phyloP scores from a whole-genome alignment of 23 tunicate genomes.

The Styela clava region DNA sequence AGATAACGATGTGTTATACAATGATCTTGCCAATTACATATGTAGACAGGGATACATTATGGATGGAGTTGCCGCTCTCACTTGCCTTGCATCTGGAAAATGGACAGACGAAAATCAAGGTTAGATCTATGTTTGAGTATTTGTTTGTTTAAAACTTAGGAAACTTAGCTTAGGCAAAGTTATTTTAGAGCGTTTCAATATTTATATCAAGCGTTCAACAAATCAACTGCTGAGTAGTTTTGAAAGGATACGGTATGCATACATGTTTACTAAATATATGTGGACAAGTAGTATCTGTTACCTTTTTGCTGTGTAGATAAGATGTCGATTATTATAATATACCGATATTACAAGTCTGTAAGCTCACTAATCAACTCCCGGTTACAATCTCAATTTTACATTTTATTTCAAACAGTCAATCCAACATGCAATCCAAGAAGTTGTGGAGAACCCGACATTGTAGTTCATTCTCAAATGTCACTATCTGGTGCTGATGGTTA shows the following conservation, averaged over 20 bases:
- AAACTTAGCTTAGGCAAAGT: no score
- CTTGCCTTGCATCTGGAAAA: slow-evolving; percentile 39
- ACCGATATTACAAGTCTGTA: no score
- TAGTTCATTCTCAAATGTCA: background rate
- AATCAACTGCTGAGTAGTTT: background rate
- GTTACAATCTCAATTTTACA: no score
- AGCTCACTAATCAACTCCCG: no score
- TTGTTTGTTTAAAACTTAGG: background rate
- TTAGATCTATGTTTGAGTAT: background rate
- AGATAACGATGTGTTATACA: slow-evolving; percentile 32
- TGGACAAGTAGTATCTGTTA: no score
- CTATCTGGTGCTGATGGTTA: slow-evolving; percentile 21
- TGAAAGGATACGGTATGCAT: no score
- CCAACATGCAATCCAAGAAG: slow-evolving; percentile 25
- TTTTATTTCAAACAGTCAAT: no score
- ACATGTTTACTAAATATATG: no score
- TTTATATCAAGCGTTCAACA: background rate
- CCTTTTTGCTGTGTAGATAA: no score
- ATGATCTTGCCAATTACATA: slow-evolving; percentile 17
- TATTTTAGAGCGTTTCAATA: no score
- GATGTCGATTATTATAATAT: no score
- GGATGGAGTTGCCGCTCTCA: slow-evolving; percentile 40
- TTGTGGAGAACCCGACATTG: background rate
- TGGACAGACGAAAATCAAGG: slow-evolving; percentile 37
- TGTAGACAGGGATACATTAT: slow-evolving; percentile 54